These are phyloP conservation scores for Celastrina argiolus DNA, from an alignment of 2,888 invertebrate genomes.

Conservation along the genomic window DNA sequence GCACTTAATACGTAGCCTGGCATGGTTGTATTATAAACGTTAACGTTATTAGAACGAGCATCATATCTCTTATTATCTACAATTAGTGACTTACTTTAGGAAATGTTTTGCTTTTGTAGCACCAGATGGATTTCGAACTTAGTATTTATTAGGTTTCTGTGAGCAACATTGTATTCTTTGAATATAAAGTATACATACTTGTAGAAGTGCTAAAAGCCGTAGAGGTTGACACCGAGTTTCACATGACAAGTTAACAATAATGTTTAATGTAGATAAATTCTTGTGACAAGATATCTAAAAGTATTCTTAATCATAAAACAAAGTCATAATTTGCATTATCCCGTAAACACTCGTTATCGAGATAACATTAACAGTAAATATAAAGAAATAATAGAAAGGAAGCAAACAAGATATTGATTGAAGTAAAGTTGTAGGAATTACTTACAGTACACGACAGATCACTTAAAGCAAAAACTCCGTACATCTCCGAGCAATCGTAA, in stretches of 20 bases:
- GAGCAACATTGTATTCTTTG: background rate
- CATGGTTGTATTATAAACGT: slow-evolving; percentile 11
- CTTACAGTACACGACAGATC: slow-evolving; percentile 35
- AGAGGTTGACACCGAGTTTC: background rate
- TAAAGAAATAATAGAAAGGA: background rate
- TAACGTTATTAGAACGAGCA: background rate
- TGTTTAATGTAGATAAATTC: too few relatives aligned
- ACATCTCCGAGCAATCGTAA: slow-evolving; percentile 31
- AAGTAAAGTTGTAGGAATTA: slow-evolving; percentile 26
- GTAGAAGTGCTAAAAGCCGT: background rate
- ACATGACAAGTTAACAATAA: background rate
- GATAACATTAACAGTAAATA: too few relatives aligned
- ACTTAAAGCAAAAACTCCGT: slow-evolving; percentile 35
- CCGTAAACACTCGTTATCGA: background rate
- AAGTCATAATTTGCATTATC: background rate
- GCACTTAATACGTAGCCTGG: slow-evolving; percentile 13
- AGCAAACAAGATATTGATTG: background rate
- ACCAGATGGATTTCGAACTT: background rate
- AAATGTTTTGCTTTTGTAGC: background rate
- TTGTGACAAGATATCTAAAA: too few relatives aligned
- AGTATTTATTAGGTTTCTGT: background rate
- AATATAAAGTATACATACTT: background rate
- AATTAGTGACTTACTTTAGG: slow-evolving; percentile 19
- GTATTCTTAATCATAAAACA: background rate
- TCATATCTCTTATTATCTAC: slow-evolving; percentile 3